Conservation (phyloP, 2,113 vertebrate species). For the Polyodon spathula region DNA sequence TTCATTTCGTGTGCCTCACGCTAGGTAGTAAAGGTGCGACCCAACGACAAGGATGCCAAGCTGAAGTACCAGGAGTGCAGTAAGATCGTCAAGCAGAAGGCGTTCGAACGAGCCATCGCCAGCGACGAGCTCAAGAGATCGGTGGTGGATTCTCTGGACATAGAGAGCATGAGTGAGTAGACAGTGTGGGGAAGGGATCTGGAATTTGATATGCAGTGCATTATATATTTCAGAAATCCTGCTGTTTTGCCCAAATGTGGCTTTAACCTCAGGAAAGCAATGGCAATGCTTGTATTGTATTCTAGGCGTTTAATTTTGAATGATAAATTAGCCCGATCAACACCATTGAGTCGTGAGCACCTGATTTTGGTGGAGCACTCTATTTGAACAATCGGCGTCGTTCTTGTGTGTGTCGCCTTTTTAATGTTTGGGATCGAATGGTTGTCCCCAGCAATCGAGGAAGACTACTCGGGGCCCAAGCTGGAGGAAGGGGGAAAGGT, state of each 20-base stretch:
- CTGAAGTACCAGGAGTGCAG: conserved; percentile 91
- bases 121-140: conserved; percentile 80
- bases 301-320: too few species aligned
- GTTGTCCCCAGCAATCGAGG: conserved; percentile 70
- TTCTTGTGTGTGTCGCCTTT: too few species aligned
- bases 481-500: conserved; percentile 73
- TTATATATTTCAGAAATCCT: too few species aligned
- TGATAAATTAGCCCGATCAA: too few species aligned
- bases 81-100: conserved; percentile 87
- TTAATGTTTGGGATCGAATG: too few species aligned
- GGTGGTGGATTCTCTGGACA: conserved; percentile 83
- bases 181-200: background rate
- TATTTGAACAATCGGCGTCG: too few species aligned
- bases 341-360: too few species aligned
- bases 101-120: conserved; percentile 85
- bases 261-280: too few species aligned
- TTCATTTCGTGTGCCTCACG: background rate
- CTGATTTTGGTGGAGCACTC: too few species aligned
- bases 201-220: too few species aligned
- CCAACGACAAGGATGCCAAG: conserved; percentile 83
- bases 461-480: conserved; percentile 82
- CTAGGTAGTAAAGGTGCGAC: conserved; percentile 82
- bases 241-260: too few species aligned
- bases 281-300: too few species aligned
- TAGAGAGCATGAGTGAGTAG: conserved; percentile 87